Percentiles rank a stretch among this genome's conserved stretches.
These are phyloP conservation scores for Oncorhynchus keta DNA, from an alignment of 2,113 vertebrate species.

Conservation along the genomic window DNA sequence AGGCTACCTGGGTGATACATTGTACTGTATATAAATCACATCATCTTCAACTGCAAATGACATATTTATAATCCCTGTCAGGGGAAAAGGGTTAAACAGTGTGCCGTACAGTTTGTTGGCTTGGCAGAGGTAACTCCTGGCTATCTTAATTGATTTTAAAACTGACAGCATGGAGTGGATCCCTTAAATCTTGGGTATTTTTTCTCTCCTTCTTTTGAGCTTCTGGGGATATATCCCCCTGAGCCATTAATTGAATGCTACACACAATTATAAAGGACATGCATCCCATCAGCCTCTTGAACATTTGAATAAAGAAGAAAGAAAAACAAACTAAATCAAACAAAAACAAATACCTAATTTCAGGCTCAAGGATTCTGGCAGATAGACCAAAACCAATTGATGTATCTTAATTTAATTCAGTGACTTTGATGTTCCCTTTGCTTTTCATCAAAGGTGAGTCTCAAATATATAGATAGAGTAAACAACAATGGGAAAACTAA, in stretches of 20 bases:
- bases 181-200: neutral
- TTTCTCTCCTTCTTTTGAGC: neutral
- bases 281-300: neutral
- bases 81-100: conserved; percentile 40
- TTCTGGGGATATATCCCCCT: neutral
- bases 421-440: too few relatives aligned
- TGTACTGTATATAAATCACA: conserved; percentile 20
- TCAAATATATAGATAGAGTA: too few relatives aligned
- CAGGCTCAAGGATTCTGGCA: neutral
- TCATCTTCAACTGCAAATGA: neutral
- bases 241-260: neutral
- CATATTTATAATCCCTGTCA: conserved; percentile 37
- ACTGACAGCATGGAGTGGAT: conserved; percentile 36
- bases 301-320: neutral
- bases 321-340: neutral
- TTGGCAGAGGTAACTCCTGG: conserved; percentile 14
- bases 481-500: too few relatives aligned
- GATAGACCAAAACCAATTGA: neutral
- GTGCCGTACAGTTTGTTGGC: conserved; percentile 18
- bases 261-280: neutral
- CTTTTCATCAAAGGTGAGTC: too few relatives aligned
- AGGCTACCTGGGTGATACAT: conserved; percentile 8
- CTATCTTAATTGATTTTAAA: conserved; percentile 34
- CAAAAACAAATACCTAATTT: neutral
- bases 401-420: too few relatives aligned